Evolutionary conservation across 2,113 vertebrate species (phyloP).

Genomic region (Octodon degus): DNA sequence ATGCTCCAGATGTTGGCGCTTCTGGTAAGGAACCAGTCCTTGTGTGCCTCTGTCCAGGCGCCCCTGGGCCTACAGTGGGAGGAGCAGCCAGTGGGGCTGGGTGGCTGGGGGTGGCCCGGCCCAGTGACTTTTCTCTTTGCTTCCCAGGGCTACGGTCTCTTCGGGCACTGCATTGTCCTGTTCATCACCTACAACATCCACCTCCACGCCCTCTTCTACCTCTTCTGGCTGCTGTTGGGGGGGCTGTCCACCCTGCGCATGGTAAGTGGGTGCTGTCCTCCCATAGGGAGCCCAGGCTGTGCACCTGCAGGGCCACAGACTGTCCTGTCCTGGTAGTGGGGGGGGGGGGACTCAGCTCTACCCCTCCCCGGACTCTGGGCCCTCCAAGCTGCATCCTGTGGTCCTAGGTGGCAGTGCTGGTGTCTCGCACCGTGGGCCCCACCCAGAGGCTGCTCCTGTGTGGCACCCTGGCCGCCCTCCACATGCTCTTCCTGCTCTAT

Average conservation of each 20-base stretch:
- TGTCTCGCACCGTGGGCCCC: slow-evolving; percentile 95
- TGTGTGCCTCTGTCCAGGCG: background rate
- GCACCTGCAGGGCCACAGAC: background rate
- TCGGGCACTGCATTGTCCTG: slow-evolving; percentile 96
- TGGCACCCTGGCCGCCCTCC: slow-evolving; percentile 91
- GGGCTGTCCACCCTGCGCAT: slow-evolving; percentile 96
- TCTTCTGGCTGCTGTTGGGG: slow-evolving; percentile 95
- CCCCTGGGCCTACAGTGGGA: background rate
- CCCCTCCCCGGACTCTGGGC: background rate
- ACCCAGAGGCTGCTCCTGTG: slow-evolving; percentile 96
- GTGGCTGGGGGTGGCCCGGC: background rate
- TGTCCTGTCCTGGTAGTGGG: background rate
- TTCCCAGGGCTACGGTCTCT: slow-evolving; percentile 96
- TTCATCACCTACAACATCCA: slow-evolving; percentile 98
- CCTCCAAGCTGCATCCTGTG: slow-evolving; percentile 42
- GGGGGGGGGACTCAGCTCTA: background rate
- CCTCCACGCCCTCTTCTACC: slow-evolving; percentile 97
- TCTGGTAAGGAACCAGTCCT: slow-evolving; percentile 87
- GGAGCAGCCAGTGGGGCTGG: background rate
- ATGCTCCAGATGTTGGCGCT: slow-evolving; percentile 98
- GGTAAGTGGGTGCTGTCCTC: slow-evolving; percentile 86
- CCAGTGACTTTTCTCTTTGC: background rate
- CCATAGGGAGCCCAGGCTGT: background rate
- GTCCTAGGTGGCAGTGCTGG: slow-evolving; percentile 92
- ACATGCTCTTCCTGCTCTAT: slow-evolving; percentile 99